Base-by-base conservation (phyloP, 1,140 invertebrate species). In the Nebria ingens region DNA sequence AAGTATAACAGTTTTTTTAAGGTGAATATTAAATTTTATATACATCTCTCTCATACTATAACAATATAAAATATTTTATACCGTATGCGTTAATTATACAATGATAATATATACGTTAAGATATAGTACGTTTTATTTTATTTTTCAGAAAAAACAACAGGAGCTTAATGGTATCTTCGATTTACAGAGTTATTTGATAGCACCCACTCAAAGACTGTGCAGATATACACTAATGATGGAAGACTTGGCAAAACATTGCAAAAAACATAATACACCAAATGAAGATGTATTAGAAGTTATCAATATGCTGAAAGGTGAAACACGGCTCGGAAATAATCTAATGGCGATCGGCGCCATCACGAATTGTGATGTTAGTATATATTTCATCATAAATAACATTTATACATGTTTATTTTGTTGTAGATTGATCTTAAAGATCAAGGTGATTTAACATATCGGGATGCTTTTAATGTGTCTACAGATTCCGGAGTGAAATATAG, bases 361-460 rank as follows among this genome's bases (percentile, higher is more conserved):
- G 15, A 17, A 17, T 12, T 45, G 40, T 17, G 15, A 6, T 17
- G 40, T 45, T 12, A 6, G 40, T 45, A 45, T n/a, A 11, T 17
- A 6, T 45, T 45, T 12, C 15, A 12, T 45, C 6, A 45, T n/a
- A n/a, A n/a, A n/a, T n/a, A n/a, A n/a, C n/a, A n/a, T n/a, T n/a
- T n/a, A n/a, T n/a, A n/a, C n/a, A n/a, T n/a, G n/a, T n/a, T 34
- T 34, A 6, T 34, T 34, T 9, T 34, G 25, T 45, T 45, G 3
- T 17, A 45, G 40, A 45, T 45, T 9, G 40, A 45, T 45, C 17
- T 45, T 4, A 45, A 45, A 45, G 40, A 45, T 45, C 40, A 45
- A 45, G 40, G 40, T 12, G 40, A 45, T 17, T 45, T 45, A 17
- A 45, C 17, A 11, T 45, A 11, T 45, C 6, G 40, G 4, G 17